Evolutionary conservation across 2,113 vertebrate species (phyloP).

Genomic region (Mirounga angustirostris): DNA sequence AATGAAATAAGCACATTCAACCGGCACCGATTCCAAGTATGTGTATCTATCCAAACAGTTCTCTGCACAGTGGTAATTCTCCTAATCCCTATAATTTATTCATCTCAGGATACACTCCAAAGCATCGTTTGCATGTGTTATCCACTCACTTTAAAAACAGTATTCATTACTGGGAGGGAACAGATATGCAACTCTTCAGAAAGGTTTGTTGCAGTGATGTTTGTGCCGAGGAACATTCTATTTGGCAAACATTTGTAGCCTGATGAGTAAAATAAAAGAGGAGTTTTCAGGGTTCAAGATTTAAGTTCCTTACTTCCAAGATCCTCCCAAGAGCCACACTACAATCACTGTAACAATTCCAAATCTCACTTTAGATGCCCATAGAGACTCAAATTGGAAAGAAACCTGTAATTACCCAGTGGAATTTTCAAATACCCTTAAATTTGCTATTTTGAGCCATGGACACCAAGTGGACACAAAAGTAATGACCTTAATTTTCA

Average conservation of each 20-base stretch:
- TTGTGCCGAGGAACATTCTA: neutral
- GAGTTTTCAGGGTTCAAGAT: constrained; percentile 47
- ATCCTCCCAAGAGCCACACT: constrained; percentile 26
- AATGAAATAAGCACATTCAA: constrained; percentile 26
- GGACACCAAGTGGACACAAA: constrained; percentile 58
- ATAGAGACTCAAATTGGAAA: constrained; percentile 62
- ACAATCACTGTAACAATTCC: constrained; percentile 52
- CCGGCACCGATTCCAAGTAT: neutral
- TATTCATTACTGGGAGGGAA: constrained; percentile 47
- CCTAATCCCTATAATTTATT: constrained; percentile 74
- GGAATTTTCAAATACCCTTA: constrained; percentile 56
- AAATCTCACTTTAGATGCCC: constrained; percentile 59
- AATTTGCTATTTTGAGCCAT: constrained; percentile 72
- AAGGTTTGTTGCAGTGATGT: constrained; percentile 20
- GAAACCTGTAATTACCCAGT: constrained; percentile 55
- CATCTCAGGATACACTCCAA: constrained; percentile 59
- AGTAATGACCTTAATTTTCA: constrained; percentile 72
- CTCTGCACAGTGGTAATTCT: constrained; percentile 61
- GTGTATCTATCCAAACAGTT: constrained; percentile 52
- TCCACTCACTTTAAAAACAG: constrained; percentile 63
- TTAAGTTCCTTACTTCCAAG: constrained; percentile 3
- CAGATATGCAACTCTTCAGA: neutral
- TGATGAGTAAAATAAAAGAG: neutral
- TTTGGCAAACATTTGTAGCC: constrained; percentile 30
- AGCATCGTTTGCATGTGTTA: constrained; percentile 65